Base-by-base conservation (phyloP, 2,888 invertebrate species). In the Ceramica pisi region DNA sequence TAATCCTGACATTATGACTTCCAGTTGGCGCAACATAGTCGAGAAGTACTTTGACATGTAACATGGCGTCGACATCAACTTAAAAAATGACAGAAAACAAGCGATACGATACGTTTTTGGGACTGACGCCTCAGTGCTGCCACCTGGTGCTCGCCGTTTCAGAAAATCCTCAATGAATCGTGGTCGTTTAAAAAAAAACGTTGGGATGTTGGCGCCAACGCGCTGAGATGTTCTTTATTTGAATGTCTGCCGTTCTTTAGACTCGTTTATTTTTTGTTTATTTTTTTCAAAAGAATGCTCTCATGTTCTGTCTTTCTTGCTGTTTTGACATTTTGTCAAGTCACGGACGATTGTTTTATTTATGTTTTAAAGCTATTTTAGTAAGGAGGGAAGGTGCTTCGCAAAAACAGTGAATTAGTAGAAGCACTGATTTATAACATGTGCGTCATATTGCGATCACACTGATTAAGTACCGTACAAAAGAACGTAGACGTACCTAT, bases 121-220 rank as follows among this genome's bases (percentile, higher is more conserved):
- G 4, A 2, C 31, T 31, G 31, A 31, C 6, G 31, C 31, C 31
- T 31, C 31, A 31, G 31, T 31, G 31, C 31, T 31, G 31, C 31
- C 31, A 31, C 31, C 31, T 31, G 31, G 31, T 31, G 31, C 31
- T 31, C 6, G 31, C 4, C 2, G 6, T 31, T 31, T 31, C 31
- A 2, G 31, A 31, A 31, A 31, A 31, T 6, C 31, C 31, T 31
- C 31, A 31, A 6, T 95, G 94, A 94, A 94, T 92, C 93, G 92
- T 92, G 92, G 91, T 84, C 88, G 41, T 91, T 92, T 92, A 91
- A 92, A 93, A 92, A 94, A 94, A 92, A 92, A 90, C 91, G 86
- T 90, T 91, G 83, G 93, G 93, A 92, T 93, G 94, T 94, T 95
- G 95, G 95, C 95, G 95, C 95, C 95, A 94, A 92, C 93, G 93